Evolutionary conservation across 2,797 vertebrate species (phyloP), one percentile per base, ranked within the genome.

Genomic region (Amazonetta brasiliensis): DNA sequence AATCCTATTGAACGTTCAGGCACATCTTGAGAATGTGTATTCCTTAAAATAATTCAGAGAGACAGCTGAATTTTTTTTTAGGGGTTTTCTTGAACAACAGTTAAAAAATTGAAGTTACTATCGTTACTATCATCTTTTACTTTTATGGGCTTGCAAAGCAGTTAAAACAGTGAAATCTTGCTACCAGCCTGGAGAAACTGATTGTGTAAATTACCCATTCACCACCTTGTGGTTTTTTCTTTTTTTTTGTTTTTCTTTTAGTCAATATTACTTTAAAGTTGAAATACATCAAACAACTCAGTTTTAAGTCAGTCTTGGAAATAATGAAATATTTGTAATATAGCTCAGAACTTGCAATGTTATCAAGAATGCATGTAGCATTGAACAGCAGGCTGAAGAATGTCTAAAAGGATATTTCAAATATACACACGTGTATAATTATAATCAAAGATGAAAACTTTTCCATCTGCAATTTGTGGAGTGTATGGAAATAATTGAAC

Each of bases 211-310:
- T 72, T 11, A 52, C 16, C 11, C 7, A 6, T 82, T 82, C 17
- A 48, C 14, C 4, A 3, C 7, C 64, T 46, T 20, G 23, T 0
- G 18, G 11, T 75, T 50, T 50, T 25, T 23, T 0, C 14, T 21
- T 81, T 22, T 0, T 23, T 25, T 78, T 22, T 0, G 14, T 25
- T 81, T 79, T 60, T 68, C 4, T 6, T 72, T 85, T 85, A 76
- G 11, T 46, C 35, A 11, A 8, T 41, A 18, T 67, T 72, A 11
- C 37, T 72, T 73, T 18, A n/a, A 19, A 31, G 7, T 20, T 43
- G 44, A 56, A 46, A 80, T 31, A 21, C 21, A 6, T 35, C 33
- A 35, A 76, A 14, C 30, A 83, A 3, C 26, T 11, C 30, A 48
- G 4, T 76, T 84, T 59, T 78, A 39, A 44, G 66, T 19, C 77